These are phyloP conservation scores for Papilio dardanus DNA, from an alignment of 1,140 invertebrate species.

Conservation along the genomic window DNA sequence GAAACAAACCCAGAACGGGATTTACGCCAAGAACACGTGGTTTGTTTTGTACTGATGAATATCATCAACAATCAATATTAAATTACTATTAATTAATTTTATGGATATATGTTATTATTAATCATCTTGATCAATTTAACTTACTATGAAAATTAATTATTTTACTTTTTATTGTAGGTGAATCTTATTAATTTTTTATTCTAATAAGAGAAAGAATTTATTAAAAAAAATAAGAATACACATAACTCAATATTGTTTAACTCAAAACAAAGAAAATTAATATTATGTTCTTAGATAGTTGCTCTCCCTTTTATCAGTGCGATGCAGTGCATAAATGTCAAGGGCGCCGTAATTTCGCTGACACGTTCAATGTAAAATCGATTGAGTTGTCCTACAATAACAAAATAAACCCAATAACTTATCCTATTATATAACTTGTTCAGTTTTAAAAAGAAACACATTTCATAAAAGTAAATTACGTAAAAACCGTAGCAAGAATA, in stretches of 20 bases:
- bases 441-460: slow-evolving; percentile 10
- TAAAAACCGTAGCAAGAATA: slow-evolving; percentile 37
- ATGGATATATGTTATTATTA: too few species aligned
- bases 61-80: neutral
- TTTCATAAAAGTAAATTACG: slow-evolving; percentile 41
- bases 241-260: too few species aligned
- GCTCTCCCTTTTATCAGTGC: neutral
- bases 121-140: too few species aligned
- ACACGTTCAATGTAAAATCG: neutral
- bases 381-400: neutral
- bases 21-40: slow-evolving; percentile 1
- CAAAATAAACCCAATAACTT: neutral
- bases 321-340: slow-evolving; percentile 1
- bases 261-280: slow-evolving; percentile 15
- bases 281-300: neutral
- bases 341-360: neutral
- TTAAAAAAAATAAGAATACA: too few species aligned
- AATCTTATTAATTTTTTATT: too few species aligned
- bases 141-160: too few species aligned
- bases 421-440: neutral
- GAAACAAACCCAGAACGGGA: neutral
- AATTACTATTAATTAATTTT: neutral
- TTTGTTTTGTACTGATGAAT: neutral
- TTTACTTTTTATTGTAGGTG: too few species aligned
- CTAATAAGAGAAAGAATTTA: too few species aligned